Percentiles rank a stretch among this genome's conserved stretches.
Conservation (phyloP, 1,140 invertebrate genomes). For the Capitella teleta region DNA sequence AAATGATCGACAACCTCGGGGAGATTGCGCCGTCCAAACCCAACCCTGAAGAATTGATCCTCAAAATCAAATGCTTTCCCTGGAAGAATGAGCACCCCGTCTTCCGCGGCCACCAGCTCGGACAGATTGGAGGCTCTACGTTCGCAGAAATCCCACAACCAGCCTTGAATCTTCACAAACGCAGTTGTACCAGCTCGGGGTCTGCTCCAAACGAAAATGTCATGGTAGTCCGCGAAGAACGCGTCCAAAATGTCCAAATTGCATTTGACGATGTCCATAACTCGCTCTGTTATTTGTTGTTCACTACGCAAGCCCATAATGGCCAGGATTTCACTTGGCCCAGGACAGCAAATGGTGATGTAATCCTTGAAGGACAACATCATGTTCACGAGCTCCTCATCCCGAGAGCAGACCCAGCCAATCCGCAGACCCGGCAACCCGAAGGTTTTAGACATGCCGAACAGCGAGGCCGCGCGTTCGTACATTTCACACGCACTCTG, state of each 20-base stretch:
- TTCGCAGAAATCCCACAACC: not conserved
- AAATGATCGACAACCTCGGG: too few species aligned
- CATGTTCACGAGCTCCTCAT: not conserved
- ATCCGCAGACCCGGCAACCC: not conserved
- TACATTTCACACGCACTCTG: not conserved
- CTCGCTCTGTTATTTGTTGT: not conserved
- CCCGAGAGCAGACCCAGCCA: not conserved
- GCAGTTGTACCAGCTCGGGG: not conserved
- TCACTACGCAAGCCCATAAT: not conserved
- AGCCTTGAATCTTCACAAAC: not conserved
- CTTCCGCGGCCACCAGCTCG: not conserved
- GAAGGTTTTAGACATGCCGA: not conserved
- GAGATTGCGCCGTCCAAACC: not conserved
- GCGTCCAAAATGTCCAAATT: not conserved
- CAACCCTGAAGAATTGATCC: not conserved
- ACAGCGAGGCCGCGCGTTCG: not conserved
- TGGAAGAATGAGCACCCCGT: not conserved
- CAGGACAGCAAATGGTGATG: not conserved
- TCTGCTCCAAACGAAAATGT: not conserved
- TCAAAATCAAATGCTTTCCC: not conserved
- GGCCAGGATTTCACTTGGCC: not conserved
- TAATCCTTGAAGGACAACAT: not conserved
- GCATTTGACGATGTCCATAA: not conserved
- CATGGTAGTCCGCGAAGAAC: not conserved
- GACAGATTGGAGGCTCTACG: too few species aligned